Conservation (phyloP, 2,888 invertebrate species). For the Suillia variegata region DNA sequence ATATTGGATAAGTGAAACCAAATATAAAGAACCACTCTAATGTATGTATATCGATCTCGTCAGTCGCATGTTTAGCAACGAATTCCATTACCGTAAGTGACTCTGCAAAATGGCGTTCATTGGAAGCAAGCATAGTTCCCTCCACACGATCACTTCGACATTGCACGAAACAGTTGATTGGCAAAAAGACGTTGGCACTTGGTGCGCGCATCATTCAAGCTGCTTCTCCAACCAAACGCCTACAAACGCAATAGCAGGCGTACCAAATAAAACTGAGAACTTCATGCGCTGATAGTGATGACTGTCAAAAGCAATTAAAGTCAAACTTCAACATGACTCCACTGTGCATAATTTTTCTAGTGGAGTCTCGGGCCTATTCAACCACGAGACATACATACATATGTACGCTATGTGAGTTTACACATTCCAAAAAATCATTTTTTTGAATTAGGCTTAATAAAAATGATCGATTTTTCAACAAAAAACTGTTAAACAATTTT, state of each 20-base stretch:
- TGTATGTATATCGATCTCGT: too few relatives aligned
- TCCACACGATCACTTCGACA: neutral
- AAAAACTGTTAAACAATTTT: too few relatives aligned
- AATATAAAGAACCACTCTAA: too few relatives aligned
- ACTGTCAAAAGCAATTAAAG: slow-evolving; percentile 59
- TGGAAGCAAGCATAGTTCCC: slow-evolving; percentile 18
- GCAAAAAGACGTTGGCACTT: neutral
- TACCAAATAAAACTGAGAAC: neutral
- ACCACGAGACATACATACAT: too few relatives aligned
- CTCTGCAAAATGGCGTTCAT: slow-evolving; percentile 48
- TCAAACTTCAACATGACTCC: slow-evolving; percentile 47
- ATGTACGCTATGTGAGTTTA: too few relatives aligned
- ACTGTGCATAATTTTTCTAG: too few relatives aligned
- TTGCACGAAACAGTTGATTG: neutral
- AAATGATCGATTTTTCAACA: too few relatives aligned
- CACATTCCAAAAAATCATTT: too few relatives aligned
- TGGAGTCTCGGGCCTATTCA: too few relatives aligned
- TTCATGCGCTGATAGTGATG: slow-evolving; percentile 45
- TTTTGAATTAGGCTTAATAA: too few relatives aligned
- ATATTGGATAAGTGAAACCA: too few relatives aligned
- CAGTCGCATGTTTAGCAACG: neutral
- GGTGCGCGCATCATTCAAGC: neutral
- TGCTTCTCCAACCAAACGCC: neutral
- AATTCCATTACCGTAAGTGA: slow-evolving; percentile 48
- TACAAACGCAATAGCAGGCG: neutral